Conservation (phyloP, 2,797 vertebrate genomes). For the Pristis pectinata region DNA sequence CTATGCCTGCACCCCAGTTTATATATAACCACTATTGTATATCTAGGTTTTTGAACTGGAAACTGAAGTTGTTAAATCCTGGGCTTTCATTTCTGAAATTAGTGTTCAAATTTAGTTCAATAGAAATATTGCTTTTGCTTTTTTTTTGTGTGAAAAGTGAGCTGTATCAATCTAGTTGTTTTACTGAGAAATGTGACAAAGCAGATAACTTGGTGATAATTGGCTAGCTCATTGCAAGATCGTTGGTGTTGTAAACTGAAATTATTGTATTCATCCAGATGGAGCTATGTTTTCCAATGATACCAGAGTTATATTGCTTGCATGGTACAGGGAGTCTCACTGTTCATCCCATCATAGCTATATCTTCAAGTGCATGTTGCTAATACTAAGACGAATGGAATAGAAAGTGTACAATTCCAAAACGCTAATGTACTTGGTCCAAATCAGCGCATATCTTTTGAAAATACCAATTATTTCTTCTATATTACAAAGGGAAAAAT, state of each 20-base stretch:
- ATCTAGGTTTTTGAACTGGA: neutral
- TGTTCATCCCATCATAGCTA: neutral
- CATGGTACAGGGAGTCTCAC: neutral
- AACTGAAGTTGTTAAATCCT: neutral
- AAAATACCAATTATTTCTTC: neutral
- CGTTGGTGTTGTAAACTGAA: neutral
- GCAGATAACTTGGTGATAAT: neutral
- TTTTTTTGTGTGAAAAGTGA: neutral
- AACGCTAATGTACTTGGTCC: neutral
- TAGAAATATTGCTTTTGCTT: too few relatives aligned
- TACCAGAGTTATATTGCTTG: neutral
- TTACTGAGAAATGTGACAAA: neutral
- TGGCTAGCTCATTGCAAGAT: neutral
- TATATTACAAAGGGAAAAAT: neutral
- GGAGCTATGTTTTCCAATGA: neutral
- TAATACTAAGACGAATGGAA: neutral
- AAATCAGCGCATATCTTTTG: neutral
- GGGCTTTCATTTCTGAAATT: neutral
- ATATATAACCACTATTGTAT: neutral
- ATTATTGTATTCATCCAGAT: neutral
- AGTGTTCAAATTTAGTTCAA: neutral
- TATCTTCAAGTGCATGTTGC: neutral
- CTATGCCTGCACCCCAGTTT: too few relatives aligned
- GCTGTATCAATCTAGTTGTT: neutral
- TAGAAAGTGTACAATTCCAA: neutral